Conservation (phyloP, 2,797 vertebrate species). For the Echeneis naucrates region DNA sequence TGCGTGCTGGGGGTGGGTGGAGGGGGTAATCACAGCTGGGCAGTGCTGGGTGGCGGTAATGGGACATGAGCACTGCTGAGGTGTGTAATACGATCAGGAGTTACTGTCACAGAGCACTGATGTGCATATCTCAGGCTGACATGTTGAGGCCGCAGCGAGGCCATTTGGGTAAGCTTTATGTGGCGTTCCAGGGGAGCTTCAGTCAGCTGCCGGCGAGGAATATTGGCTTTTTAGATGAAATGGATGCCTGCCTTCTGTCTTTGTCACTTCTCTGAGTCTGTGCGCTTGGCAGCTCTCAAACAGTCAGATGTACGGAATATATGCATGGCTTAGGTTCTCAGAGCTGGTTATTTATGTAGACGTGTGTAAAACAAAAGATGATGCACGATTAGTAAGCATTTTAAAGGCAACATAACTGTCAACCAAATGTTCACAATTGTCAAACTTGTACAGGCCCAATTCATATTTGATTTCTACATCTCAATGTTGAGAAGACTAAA, state of each 20-base stretch:
- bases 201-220: slow-evolving; percentile 70
- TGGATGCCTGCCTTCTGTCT: slow-evolving; percentile 73
- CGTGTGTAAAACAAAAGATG: slow-evolving; percentile 23
- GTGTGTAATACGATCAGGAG: slow-evolving; percentile 84
- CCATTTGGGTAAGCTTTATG: slow-evolving; percentile 80
- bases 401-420: slow-evolving; percentile 13
- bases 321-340: slow-evolving; percentile 33
- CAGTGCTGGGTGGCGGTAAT: slow-evolving; percentile 72
- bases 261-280: slow-evolving; percentile 55
- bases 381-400: slow-evolving; percentile 22
- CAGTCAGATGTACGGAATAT: slow-evolving; percentile 40
- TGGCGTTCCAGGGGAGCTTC: slow-evolving; percentile 69
- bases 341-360: slow-evolving; percentile 23
- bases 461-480: slow-evolving; percentile 16
- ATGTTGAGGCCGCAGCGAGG: slow-evolving; percentile 70
- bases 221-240: slow-evolving; percentile 76
- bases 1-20: neutral
- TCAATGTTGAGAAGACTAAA: neutral
- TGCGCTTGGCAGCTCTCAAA: slow-evolving; percentile 51
- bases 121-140: slow-evolving; percentile 82
- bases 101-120: slow-evolving; percentile 81
- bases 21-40: slow-evolving; percentile 69
- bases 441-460: slow-evolving; percentile 13
- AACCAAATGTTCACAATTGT: slow-evolving; percentile 16
- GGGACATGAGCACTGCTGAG: slow-evolving; percentile 80